Evolutionary conservation across 2,888 invertebrate genomes (phyloP).

Genomic region (Griposia aprilina): DNA sequence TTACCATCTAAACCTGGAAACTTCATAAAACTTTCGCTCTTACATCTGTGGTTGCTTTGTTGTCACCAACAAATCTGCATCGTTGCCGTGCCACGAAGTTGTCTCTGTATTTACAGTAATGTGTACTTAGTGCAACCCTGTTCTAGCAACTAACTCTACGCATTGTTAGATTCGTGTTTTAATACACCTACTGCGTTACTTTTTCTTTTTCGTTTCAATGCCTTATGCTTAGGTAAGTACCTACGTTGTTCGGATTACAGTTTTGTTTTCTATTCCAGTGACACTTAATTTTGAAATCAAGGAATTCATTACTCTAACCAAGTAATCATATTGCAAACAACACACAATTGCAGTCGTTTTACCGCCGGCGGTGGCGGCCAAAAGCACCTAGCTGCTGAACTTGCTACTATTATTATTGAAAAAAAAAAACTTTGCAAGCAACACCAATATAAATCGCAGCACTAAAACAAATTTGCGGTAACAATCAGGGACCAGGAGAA

Average conservation of each 20-base stretch:
- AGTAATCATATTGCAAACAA: background rate
- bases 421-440: background rate
- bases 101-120: constrained; percentile 15
- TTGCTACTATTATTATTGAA: background rate
- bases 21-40: background rate
- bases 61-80: constrained; percentile 22
- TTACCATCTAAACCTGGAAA: background rate
- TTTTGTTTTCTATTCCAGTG: background rate
- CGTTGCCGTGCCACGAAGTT: background rate
- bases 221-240: background rate
- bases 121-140: constrained; percentile 13
- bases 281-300: background rate
- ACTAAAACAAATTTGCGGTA: background rate
- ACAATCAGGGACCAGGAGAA: background rate
- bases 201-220: background rate
- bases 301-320: background rate
- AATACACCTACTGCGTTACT: background rate
- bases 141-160: constrained; percentile 4
- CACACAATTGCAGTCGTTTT: background rate
- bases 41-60: background rate
- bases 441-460: background rate
- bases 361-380: too few relatives aligned
- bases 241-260: too few relatives aligned
- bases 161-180: background rate
- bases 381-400: background rate